Evolutionary conservation across 2,888 invertebrate genomes (phyloP), one percentile per base, ranked within the genome.

Genomic region (Agrotis exclamationis): DNA sequence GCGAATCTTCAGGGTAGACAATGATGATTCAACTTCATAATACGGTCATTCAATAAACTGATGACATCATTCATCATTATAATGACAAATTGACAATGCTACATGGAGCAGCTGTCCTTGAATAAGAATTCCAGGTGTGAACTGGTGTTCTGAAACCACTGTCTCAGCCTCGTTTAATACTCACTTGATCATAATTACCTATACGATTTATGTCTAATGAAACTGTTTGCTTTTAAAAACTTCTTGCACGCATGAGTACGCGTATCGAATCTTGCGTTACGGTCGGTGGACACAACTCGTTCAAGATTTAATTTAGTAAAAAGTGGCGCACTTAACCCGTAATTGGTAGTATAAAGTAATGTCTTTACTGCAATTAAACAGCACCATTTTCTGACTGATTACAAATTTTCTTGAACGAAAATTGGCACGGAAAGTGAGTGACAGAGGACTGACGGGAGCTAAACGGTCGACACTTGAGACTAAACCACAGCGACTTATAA

Each of bases 181-280:
- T 54, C 28, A 66, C 48, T 63, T 28, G 73, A 54, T 77, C 57
- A 67, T 69, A 72, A 72, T 72, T n/a, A n/a, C n/a, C n/a, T 69
- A 76, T 62, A 47, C 48, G 48, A 68, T 67, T 50, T 58, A 65
- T 56, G 45, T 72, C 16, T 81, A 79, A 78, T 76, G 57, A 74
- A 76, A 82, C 76, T 78, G 70, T 80, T 77, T 81, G 77, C 79
- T 82, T 86, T 84, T 79, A 58, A 76, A 86, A 85, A 82, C 80
- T 74, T 69, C 60, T 76, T 69, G 76, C 79, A 83, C 85, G 87
- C 87, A 83, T 84, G 85, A 87, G 80, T 81, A 85, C 83, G 87
- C 85, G 80, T 79, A 80, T 85, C 87, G 76, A 89, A 86, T 84
- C 85, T 74, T 63, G 39, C 64, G 88, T 83, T 76, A 87, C 88